Base-by-base conservation (phyloP, 2,888 invertebrate species). In the Metopia argyrocephala region DNA sequence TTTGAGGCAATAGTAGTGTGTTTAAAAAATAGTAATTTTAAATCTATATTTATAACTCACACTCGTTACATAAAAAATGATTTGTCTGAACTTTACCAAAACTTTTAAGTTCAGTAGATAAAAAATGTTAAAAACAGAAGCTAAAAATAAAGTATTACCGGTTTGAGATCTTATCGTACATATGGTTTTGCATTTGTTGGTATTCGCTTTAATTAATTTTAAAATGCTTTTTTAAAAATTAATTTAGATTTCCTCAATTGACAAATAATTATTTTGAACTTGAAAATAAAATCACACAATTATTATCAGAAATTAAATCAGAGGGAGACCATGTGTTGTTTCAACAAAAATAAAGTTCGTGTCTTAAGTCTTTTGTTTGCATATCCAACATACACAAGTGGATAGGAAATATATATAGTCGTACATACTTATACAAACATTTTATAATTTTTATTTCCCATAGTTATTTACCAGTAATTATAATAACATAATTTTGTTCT, bases 321-420 rank as follows among this genome's bases (percentile, higher is more conserved):
- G n/a, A n/a, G n/a, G n/a, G n/a, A n/a, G n/a, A n/a, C n/a, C n/a
- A n/a, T n/a, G n/a, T n/a, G n/a, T n/a, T n/a, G n/a, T n/a, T n/a
- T n/a, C 38, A 20, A 38, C 21, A 9, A 25, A 52, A 18, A 31
- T 15, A 20, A 61, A 52, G 38, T 52, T 61, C n/a, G 59, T 52
- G 61, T 61, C 66, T 68, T 61, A 62, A 71, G 68, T 75, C 75
- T 68, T 75, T 75, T 66, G 52, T 45, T 59, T 57, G 12, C 45
- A n/a, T 7, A 45, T 3, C 0, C 2, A 28, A 23, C 28, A 12
- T 18, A 1, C 23, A 38, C 56, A 45, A 31, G 9, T 7, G 25
- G 38, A 68, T 56, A 68, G 45, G 18, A 28, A 57, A 48, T 48
- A 6, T 68, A 45, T 18, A 18, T 64, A n/a, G n/a, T n/a, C n/a